Base-by-base conservation (phyloP, 2,113 vertebrate genomes). In the Hydrochoerus hydrochaeris region DNA sequence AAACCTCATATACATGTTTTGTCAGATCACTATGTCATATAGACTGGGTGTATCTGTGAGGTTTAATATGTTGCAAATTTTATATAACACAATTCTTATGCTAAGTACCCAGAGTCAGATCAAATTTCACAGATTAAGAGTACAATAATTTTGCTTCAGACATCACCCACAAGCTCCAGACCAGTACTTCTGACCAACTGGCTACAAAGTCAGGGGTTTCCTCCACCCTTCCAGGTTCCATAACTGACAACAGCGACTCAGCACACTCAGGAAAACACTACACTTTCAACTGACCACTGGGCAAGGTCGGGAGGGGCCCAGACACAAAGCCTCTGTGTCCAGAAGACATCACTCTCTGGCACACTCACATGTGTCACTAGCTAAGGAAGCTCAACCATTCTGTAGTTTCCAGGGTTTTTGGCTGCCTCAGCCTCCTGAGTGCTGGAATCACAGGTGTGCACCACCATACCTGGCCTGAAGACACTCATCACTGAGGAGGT, bases 11-110 rank as follows among this genome's bases (percentile, higher is more conserved):
- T n/a, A 35, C 20, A 35, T 87, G 35, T 69, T 91, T 95, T 90
- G 81, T 52, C 86, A 82, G 11, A 67, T 90, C 52, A 67, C 65
- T 16, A 96, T 82, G 86, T 95, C 38, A 58, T n/a, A 22, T 58
- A 90, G 30, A 30, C 10, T 44, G 7, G 1, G 6, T 60, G 3
- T 65, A 62, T 35, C 3, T 24, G 38, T 87, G 28, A 81, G 30
- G 30, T 58, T 60, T 38, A 24, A 77, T 77, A 9, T 65, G 22
- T 52, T 77, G 82, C 49, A 52, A 96, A 60, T n/a, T n/a, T 77
- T 16, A 38, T 46, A 1, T 35, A 94, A 71, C 52, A 24, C 58
- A 88, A 78, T 80, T 85, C 4, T 78, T 77, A 80, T 20, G 16
- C 52, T 80, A 94, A 78, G 16, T 75, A 60, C 20, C 38, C n/a